A percentile compares a stretch with the other conserved stretches of the same genome.
Conservation (phyloP, 2,888 invertebrate genomes). For the Ornithoptera priamus region DNA sequence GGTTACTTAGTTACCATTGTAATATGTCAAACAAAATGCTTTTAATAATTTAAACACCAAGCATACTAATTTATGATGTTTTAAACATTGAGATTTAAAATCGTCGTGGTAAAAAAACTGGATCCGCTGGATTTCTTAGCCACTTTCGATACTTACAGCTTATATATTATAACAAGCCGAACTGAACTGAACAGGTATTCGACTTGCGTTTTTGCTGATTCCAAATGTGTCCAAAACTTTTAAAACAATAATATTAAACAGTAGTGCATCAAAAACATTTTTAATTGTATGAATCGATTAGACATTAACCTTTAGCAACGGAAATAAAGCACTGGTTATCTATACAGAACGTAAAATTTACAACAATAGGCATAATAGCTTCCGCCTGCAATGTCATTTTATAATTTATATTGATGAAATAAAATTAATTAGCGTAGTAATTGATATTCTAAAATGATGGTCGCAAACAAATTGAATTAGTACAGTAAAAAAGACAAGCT, state of each 20-base stretch:
- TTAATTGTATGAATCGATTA: not conserved
- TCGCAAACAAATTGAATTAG: too few species aligned
- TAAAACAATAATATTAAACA: slow-evolving; percentile 25
- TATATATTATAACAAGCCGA: slow-evolving; percentile 25
- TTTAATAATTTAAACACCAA: not conserved
- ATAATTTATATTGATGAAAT: too few species aligned
- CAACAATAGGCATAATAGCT: too few species aligned
- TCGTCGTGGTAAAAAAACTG: slow-evolving; percentile 32
- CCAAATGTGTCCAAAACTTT: slow-evolving; percentile 24
- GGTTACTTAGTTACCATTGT: too few species aligned
- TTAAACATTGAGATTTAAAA: slow-evolving; percentile 5
- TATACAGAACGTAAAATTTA: not conserved
- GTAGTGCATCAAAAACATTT: slow-evolving; percentile 4
- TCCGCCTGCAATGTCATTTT: too few species aligned
- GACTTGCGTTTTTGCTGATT: slow-evolving; percentile 28
- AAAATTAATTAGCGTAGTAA: too few species aligned
- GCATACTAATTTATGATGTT: not conserved
- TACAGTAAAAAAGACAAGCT: too few species aligned
- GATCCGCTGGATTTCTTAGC: slow-evolving; percentile 37
- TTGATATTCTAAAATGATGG: too few species aligned
- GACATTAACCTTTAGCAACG: too few species aligned
- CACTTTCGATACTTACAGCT: slow-evolving; percentile 38
- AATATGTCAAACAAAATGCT: not conserved
- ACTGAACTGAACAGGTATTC: slow-evolving; percentile 32
- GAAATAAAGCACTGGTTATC: not conserved